phyloP scores from a whole-genome alignment of 2,113 vertebrate genomes.

The Microcebus ravelobensis region DNA sequence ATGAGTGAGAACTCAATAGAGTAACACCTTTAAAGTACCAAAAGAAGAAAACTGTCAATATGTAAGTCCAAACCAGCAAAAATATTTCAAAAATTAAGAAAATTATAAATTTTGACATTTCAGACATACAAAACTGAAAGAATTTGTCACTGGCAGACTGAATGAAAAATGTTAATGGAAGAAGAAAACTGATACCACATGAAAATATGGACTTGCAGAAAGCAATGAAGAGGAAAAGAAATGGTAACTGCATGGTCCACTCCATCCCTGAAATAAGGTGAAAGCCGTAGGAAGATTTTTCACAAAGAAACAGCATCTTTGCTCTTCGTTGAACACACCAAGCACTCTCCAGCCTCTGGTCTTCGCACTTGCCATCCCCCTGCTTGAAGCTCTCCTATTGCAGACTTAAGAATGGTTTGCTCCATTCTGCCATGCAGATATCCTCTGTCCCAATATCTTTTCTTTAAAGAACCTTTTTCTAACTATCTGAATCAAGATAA shows the following conservation, averaged over 20 bases:
- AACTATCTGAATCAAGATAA: not conserved
- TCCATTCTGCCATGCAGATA: not conserved
- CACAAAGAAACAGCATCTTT: not conserved
- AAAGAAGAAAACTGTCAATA: not conserved
- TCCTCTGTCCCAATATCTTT: not conserved
- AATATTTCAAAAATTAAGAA: not conserved
- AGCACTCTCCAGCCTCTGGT: rapidly evolving
- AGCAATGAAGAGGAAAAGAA: not conserved
- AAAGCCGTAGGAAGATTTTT: not conserved
- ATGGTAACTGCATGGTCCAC: rapidly evolving
- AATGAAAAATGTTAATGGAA: not conserved
- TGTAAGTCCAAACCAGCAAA: not conserved
- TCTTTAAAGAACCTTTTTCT: not conserved
- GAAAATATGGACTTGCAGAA: not conserved
- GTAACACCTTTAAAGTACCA: not conserved
- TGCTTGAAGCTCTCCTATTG: not conserved
- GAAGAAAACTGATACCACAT: not conserved
- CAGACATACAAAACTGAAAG: not conserved
- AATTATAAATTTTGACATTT: not conserved
- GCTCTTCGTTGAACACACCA: not conserved
- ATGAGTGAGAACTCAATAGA: not conserved
- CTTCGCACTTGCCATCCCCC: not conserved
- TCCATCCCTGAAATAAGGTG: not conserved
- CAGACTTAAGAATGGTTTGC: not conserved
- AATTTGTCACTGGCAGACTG: not conserved